Evolutionary conservation across 2,888 invertebrate genomes (phyloP).

Genomic region (Eristalinus sepulchralis): DNA sequence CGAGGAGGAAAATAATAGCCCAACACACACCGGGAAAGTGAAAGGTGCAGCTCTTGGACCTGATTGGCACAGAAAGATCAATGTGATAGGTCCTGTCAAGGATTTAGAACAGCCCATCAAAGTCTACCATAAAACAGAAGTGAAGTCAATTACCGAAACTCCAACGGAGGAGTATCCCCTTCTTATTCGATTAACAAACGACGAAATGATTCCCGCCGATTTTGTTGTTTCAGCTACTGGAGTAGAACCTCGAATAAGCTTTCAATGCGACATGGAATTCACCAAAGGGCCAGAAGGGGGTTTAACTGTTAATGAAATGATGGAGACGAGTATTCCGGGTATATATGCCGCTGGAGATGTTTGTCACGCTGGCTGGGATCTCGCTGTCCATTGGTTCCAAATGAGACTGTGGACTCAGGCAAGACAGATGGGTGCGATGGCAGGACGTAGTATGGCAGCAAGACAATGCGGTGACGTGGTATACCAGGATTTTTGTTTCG

Average conservation of each 20-base stretch:
- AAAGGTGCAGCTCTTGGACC: slow-evolving; percentile 97
- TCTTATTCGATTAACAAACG: slow-evolving; percentile 88
- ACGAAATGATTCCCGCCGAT: slow-evolving; percentile 86
- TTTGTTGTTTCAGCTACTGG: slow-evolving; percentile 98
- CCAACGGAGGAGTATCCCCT: slow-evolving; percentile 84
- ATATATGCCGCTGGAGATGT: slow-evolving; percentile 98
- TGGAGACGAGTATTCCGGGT: slow-evolving; percentile 89
- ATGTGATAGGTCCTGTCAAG: slow-evolving; percentile 82
- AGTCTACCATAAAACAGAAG: slow-evolving; percentile 85
- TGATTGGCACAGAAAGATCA: slow-evolving; percentile 93
- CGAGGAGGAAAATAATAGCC: slow-evolving; percentile 80
- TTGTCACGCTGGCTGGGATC: slow-evolving; percentile 90
- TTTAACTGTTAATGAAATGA: slow-evolving; percentile 90
- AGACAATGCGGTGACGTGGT: slow-evolving; percentile 84
- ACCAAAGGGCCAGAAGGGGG: slow-evolving; percentile 88
- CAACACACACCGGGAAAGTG: slow-evolving; percentile 74
- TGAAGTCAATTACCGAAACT: slow-evolving; percentile 75
- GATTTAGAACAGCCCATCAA: slow-evolving; percentile 80
- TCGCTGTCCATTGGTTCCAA: slow-evolving; percentile 93
- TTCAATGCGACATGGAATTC: slow-evolving; percentile 82
- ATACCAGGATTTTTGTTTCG: slow-evolving; percentile 97
- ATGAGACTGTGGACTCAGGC: slow-evolving; percentile 99
- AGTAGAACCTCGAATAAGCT: slow-evolving; percentile 87
- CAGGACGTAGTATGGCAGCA: slow-evolving; percentile 92
- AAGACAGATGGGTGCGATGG: slow-evolving; percentile 97